A percentile compares a stretch with the other conserved stretches of the same genome.
These are phyloP conservation scores for Heliconius ismenius DNA, from an alignment of 2,888 invertebrate species.

Conservation along the genomic window DNA sequence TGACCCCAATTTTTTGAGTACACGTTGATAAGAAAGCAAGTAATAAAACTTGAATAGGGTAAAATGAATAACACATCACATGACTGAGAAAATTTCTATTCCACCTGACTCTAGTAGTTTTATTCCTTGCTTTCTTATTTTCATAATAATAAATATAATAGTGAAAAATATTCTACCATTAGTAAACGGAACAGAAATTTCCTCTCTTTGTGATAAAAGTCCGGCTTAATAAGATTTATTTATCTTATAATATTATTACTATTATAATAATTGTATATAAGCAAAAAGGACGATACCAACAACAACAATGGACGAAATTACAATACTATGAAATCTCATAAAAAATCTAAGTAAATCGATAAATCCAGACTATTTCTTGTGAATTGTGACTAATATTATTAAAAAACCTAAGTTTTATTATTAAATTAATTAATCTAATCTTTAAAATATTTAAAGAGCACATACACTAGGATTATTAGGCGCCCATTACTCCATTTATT, in stretches of 20 bases:
- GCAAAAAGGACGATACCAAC: slow-evolving; percentile 38
- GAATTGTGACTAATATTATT: neutral
- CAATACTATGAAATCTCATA: slow-evolving; percentile 33
- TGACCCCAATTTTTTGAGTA: slow-evolving; percentile 65
- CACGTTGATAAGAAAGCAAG: slow-evolving; percentile 79
- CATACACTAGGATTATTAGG: slow-evolving; percentile 21
- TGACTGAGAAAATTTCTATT: slow-evolving; percentile 81
- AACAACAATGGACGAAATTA: slow-evolving; percentile 65
- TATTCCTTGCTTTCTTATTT: slow-evolving; percentile 77
- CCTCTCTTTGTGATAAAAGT: slow-evolving; percentile 67
- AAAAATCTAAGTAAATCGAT: neutral
- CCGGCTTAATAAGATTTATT: slow-evolving; percentile 41
- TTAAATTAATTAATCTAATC: slow-evolving; percentile 13
- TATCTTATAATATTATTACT: slow-evolving; percentile 40
- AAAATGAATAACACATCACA: slow-evolving; percentile 67
- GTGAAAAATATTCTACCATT: slow-evolving; percentile 68
- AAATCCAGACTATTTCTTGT: neutral
- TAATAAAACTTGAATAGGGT: slow-evolving; percentile 59
- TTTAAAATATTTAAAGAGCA: slow-evolving; percentile 14
- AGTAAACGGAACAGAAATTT: slow-evolving; percentile 77
- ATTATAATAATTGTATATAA: slow-evolving; percentile 45
- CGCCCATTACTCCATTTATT: slow-evolving; percentile 43
- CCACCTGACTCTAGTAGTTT: slow-evolving; percentile 57
- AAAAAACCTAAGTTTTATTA: slow-evolving; percentile 10
- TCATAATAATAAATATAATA: slow-evolving; percentile 46